Conservation (phyloP, 1,140 invertebrate genomes). For the Diplogasteroides magnus region DNA sequence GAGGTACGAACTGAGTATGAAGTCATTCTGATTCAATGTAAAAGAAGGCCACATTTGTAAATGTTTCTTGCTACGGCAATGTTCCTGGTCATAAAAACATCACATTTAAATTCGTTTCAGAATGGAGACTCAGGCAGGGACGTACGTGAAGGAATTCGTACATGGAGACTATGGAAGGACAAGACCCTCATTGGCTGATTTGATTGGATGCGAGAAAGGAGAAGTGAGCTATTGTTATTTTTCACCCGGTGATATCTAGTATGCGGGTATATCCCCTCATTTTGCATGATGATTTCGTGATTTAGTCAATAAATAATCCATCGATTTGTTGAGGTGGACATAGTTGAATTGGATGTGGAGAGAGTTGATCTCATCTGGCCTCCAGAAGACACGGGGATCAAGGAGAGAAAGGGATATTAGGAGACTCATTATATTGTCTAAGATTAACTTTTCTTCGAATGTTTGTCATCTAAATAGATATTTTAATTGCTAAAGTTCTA, state of each 20-base stretch:
- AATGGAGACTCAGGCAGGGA: slow-evolving; percentile 48
- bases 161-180: slow-evolving; percentile 62
- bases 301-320: background rate
- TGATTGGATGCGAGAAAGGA: slow-evolving; percentile 55
- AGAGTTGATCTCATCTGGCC: slow-evolving; percentile 56
- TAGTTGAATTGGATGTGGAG: slow-evolving; percentile 60
- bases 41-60: too few species aligned
- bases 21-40: background rate
- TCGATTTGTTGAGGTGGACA: slow-evolving; percentile 51
- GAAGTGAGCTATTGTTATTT: background rate
- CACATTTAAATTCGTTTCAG: slow-evolving; percentile 6
- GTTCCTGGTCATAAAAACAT: slow-evolving; percentile 5
- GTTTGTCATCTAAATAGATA: too few species aligned
- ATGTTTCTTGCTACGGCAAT: too few species aligned
- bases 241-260: background rate
- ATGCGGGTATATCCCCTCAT: too few species aligned
- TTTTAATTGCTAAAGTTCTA: too few species aligned
- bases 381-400: slow-evolving; percentile 11
- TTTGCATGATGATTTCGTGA: background rate
- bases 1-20: too few species aligned
- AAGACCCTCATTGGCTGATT: slow-evolving; percentile 56
- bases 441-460: too few species aligned
- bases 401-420: background rate
- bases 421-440: too few species aligned
- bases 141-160: slow-evolving; percentile 59